A percentile compares a stretch with the other conserved stretches of the same genome.
phyloP scores from a whole-genome alignment of 2,888 invertebrate species.

The Brenthis ino region DNA sequence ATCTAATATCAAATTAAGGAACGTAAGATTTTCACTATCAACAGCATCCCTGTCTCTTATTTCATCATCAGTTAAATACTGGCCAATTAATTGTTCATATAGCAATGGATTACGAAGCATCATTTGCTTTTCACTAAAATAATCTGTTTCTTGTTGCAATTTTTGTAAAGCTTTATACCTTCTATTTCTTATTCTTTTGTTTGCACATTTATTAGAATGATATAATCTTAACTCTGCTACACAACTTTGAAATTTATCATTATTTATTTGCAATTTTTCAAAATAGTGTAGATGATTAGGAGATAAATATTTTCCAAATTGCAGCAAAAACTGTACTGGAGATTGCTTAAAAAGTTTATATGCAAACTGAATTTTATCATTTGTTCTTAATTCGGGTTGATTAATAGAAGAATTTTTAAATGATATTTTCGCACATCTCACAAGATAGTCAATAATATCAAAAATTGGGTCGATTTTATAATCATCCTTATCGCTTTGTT shows the following conservation, averaged over 20 bases:
- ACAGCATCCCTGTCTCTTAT: slow-evolving; percentile 84
- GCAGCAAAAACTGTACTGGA: slow-evolving; percentile 86
- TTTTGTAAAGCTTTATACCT: slow-evolving; percentile 91
- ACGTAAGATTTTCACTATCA: slow-evolving; percentile 81
- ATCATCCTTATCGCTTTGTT: slow-evolving; percentile 42
- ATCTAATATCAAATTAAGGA: slow-evolving; percentile 90
- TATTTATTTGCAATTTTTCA: slow-evolving; percentile 56
- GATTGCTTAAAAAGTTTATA: slow-evolving; percentile 84
- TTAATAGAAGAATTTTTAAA: slow-evolving; percentile 92
- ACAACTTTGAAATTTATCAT: slow-evolving; percentile 64
- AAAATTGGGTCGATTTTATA: slow-evolving; percentile 63
- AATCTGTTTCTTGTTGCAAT: slow-evolving; percentile 86
- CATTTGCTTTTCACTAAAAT: slow-evolving; percentile 97
- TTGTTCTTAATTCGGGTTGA: slow-evolving; percentile 86
- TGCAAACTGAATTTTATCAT: slow-evolving; percentile 88
- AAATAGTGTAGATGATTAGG: slow-evolving; percentile 88
- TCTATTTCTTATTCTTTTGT: slow-evolving; percentile 87
- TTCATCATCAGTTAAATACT: slow-evolving; percentile 90
- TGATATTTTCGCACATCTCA: slow-evolving; percentile 83
- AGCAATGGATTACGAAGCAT: slow-evolving; percentile 94
- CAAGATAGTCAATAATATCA: slow-evolving; percentile 84
- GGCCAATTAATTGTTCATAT: slow-evolving; percentile 94
- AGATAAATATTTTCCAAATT: slow-evolving; percentile 88
- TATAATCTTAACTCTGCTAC: slow-evolving; percentile 83
- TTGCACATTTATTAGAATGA: slow-evolving; percentile 75